Evolutionary conservation across 2,888 invertebrate species (phyloP), one percentile per base, ranked within the genome.

Genomic region (Aelia acuminata): DNA sequence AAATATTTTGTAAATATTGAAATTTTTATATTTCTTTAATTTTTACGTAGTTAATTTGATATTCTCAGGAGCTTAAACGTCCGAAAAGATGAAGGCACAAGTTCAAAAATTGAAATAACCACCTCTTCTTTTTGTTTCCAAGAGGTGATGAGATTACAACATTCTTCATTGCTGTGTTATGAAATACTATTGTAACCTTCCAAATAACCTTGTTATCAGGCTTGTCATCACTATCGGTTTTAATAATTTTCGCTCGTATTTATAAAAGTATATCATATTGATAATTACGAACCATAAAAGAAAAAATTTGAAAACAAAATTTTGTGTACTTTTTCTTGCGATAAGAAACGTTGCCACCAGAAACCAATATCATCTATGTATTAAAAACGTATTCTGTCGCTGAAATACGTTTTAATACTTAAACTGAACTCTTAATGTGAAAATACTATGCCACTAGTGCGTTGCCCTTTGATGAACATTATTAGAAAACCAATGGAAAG

Each of bases 401-500:
- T n/a, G n/a, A n/a, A n/a, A n/a, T 35, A 35, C 35, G 31, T 35
- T 70, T 11, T 20, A 7, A 70, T 35, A 70, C 18, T 35, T 31
- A 26, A 13, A 8, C 18, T 20, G 35, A 18, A 20, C 5, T 35
- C 35, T 70, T 70, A 70, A 31, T 31, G 11, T 35, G 35, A 18
- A n/a, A 70, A 31, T 20, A 35, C 18, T 70, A 70, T 70, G 35
- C 18, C 20, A 15, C 35, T 7, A 18, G 43, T 3, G 13, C n/a
- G n/a, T 47, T 43, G 31, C 4, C 2, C 43, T 7, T 20, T 80
- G 11, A 80, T 80, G n/a, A 80, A n/a, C 18, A 80, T 2, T 80
- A 80, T 80, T 80, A 80, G 80, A 80, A 80, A 47, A 13, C 43
- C n/a, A n/a, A 43, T 80, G 80, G 80, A 80, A 80, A 80, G 80